Conservation (phyloP, 1,140 invertebrate species). For the Wasmannia auropunctata region DNA sequence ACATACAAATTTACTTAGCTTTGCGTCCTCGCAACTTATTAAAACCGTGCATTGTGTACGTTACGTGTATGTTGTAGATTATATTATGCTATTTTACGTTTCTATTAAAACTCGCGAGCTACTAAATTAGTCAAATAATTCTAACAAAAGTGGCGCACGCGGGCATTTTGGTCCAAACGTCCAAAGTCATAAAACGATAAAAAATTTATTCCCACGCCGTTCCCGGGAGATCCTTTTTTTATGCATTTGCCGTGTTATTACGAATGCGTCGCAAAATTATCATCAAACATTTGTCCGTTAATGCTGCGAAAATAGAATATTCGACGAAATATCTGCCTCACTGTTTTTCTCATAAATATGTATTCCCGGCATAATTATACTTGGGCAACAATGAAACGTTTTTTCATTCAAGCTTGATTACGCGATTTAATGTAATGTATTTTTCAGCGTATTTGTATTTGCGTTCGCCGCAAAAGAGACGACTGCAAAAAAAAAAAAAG, state of each 20-base stretch:
- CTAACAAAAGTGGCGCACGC: background rate
- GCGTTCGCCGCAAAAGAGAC: background rate
- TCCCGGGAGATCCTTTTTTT: background rate
- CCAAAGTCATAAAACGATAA: slow-evolving; percentile 34
- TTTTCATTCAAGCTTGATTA: slow-evolving; percentile 49
- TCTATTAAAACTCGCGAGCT: slow-evolving; percentile 24
- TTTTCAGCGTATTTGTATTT: slow-evolving; percentile 37
- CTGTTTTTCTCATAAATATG: slow-evolving; percentile 57
- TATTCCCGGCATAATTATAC: slow-evolving; percentile 39
- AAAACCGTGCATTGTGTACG: background rate
- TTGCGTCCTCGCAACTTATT: background rate
- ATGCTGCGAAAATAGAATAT: slow-evolving; percentile 54
- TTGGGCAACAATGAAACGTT: slow-evolving; percentile 34
- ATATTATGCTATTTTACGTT: background rate
- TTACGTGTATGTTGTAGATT: background rate
- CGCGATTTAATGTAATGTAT: slow-evolving; percentile 45
- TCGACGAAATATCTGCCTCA: slow-evolving; percentile 52
- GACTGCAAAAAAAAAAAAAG: no score
- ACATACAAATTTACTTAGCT: background rate
- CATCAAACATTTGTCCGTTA: slow-evolving; percentile 39
- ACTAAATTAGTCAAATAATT: slow-evolving; percentile 40
- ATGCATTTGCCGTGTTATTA: slow-evolving; percentile 28
- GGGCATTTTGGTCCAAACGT: background rate
- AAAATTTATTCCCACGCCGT: slow-evolving; percentile 40
- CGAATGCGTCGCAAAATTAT: slow-evolving; percentile 44